A percentile compares a stretch with the other conserved stretches of the same genome.
Evolutionary conservation across 2,888 invertebrate species (phyloP).

Genomic region (Lampropteryx suffumata): DNA sequence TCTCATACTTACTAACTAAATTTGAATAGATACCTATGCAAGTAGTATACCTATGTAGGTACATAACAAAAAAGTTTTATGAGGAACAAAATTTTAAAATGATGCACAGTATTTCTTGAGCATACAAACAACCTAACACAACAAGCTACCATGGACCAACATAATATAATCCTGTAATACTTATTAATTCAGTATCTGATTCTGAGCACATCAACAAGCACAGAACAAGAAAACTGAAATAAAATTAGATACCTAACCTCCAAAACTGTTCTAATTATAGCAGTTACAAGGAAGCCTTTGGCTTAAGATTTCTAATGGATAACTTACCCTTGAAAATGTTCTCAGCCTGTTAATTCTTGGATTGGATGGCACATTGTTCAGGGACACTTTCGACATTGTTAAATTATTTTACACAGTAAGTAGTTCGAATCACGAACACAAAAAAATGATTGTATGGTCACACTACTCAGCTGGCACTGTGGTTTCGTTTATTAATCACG

Average conservation of each 20-base stretch:
- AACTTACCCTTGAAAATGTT: slow-evolving; percentile 77
- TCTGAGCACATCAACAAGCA: slow-evolving; percentile 2
- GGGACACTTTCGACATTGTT: slow-evolving; percentile 74
- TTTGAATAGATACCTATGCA: too few species aligned
- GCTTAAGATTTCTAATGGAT: slow-evolving; percentile 25
- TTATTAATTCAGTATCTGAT: too few species aligned
- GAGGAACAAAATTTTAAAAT: too few species aligned
- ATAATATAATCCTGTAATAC: too few species aligned
- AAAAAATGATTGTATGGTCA: slow-evolving; percentile 56
- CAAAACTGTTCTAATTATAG: too few species aligned
- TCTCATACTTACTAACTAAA: too few species aligned
- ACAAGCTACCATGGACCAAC: too few species aligned
- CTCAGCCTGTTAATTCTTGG: slow-evolving; percentile 73
- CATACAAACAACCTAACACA: too few species aligned
- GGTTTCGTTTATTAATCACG: slow-evolving; percentile 44
- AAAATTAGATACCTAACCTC: slow-evolving; percentile 26
- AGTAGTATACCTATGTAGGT: too few species aligned
- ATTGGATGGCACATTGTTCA: slow-evolving; percentile 76
- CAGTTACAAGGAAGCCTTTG: slow-evolving; percentile 39
- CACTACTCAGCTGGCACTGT: slow-evolving; percentile 50
- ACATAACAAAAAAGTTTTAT: too few species aligned
- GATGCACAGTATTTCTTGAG: too few species aligned
- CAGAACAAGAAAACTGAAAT: slow-evolving; percentile 21
- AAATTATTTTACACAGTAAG: slow-evolving; percentile 21
- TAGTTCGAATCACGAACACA: slow-evolving; percentile 44